Conservation (phyloP, 2,113 vertebrate species). For the Rhabdomys dilectus region DNA sequence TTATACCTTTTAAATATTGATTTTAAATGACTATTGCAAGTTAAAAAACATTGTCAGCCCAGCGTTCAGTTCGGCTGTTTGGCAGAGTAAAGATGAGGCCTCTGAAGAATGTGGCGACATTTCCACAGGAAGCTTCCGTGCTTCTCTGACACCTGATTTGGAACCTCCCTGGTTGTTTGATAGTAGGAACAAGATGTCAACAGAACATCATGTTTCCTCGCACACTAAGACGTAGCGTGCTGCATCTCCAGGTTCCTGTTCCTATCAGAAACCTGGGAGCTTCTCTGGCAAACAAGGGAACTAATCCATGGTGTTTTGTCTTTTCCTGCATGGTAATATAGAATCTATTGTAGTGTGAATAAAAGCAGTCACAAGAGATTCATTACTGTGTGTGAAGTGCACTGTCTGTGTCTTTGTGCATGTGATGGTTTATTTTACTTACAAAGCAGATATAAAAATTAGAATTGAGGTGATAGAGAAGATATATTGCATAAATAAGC, state of each 20-base stretch:
- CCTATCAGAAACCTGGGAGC: slow-evolving; percentile 51
- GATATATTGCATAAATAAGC: slow-evolving; percentile 79
- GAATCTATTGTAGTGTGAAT: slow-evolving; percentile 70
- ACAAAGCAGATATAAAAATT: slow-evolving; percentile 80
- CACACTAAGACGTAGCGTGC: slow-evolving; percentile 35
- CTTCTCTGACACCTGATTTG: slow-evolving; percentile 66
- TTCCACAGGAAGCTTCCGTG: slow-evolving; percentile 64
- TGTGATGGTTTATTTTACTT: slow-evolving; percentile 81
- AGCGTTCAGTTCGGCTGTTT: slow-evolving; percentile 61
- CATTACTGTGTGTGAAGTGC: slow-evolving; percentile 77
- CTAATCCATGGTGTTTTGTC: slow-evolving; percentile 75
- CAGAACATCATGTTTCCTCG: slow-evolving; percentile 54
- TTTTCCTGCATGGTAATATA: slow-evolving; percentile 69
- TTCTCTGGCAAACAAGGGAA: slow-evolving; percentile 70
- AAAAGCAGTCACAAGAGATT: slow-evolving; percentile 73
- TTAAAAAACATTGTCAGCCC: slow-evolving; percentile 62
- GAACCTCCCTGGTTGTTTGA: slow-evolving; percentile 70
- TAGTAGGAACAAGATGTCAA: slow-evolving; percentile 69
- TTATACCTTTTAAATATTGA: slow-evolving; percentile 74
- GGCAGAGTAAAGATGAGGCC: slow-evolving; percentile 26
- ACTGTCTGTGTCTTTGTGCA: slow-evolving; percentile 69
- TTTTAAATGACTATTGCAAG: slow-evolving; percentile 74
- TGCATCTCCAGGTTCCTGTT: slow-evolving; percentile 68
- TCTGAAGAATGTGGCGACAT: slow-evolving; percentile 54
- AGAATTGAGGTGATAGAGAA: slow-evolving; percentile 74